phyloP scores from a whole-genome alignment of 2,113 vertebrate genomes.

The Callionymus lyra region DNA sequence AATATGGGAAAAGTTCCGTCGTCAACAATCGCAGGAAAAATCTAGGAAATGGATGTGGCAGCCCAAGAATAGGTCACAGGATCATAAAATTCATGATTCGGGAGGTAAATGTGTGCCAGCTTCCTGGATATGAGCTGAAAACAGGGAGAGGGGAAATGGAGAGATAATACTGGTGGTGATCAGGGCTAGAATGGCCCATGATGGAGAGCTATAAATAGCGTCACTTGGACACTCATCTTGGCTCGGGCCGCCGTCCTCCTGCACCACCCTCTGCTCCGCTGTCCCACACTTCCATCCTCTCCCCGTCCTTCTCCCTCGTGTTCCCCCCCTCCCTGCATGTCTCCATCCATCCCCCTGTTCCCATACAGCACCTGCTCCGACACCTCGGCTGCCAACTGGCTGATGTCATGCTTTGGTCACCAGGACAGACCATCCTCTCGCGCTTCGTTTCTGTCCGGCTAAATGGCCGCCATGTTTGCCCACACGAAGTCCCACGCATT shows the following conservation, averaged over 20 bases:
- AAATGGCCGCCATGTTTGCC: slow-evolving; percentile 37
- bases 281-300: slow-evolving; percentile 55
- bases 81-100: slow-evolving; percentile 23
- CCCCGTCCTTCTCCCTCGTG: slow-evolving; percentile 52
- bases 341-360: slow-evolving; percentile 45
- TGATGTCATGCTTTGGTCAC: slow-evolving; percentile 57
- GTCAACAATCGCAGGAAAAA: not conserved
- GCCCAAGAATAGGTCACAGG: slow-evolving; percentile 30
- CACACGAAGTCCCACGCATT: slow-evolving; percentile 8
- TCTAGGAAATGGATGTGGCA: slow-evolving; percentile 7
- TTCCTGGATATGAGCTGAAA: slow-evolving; percentile 39
- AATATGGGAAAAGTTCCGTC: not conserved
- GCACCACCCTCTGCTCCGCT: slow-evolving; percentile 51
- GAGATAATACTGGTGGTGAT: slow-evolving; percentile 44
- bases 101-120: slow-evolving; percentile 32
- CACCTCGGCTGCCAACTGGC: slow-evolving; percentile 63
- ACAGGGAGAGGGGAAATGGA: slow-evolving; percentile 48
- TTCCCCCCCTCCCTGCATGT: slow-evolving; percentile 42
- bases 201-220: slow-evolving; percentile 60
- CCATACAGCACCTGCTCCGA: slow-evolving; percentile 63
- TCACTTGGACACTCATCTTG: slow-evolving; percentile 57
- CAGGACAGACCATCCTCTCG: slow-evolving; percentile 52
- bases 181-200: slow-evolving; percentile 48
- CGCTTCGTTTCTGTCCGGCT: slow-evolving; percentile 46
- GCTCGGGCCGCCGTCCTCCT: slow-evolving; percentile 45